Base-by-base conservation (phyloP, 2,113 vertebrate genomes). In the Nyctereutes procyonoides region DNA sequence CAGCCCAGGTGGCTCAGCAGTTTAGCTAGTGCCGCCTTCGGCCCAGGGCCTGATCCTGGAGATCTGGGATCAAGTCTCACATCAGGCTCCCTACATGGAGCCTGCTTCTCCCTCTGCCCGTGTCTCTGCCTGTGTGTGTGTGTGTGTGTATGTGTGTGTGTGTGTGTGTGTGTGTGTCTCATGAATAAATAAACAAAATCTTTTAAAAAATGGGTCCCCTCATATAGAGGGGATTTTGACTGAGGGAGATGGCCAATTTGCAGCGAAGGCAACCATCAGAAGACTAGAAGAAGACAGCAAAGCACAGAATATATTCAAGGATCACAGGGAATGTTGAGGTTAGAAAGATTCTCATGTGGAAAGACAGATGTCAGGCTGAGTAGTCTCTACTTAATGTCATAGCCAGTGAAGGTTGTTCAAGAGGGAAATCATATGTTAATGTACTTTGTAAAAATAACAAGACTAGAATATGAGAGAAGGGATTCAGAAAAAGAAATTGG, bases 281-380 rank as follows among this genome's bases (percentile, higher is more conserved):
- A 82, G 24, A 24, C 20, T 24, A 73, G 35, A 43, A 43, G 43
- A 43, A 69, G 65, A 35, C 4, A 55, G 22, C 26, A 55, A 69
- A 88, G 13, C 17, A 69, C 8, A 62, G 65, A 81, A 26, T 30
- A 15, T 73, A 55, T 10, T 87, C 3, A 15, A 60, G 30, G 26
- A 81, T 17, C 10, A n/a, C 1, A 8, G 14, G 2, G 0, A 43
- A 55, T 10, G 15, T n/a, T 43, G 69, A 55, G 5, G 4, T 1
- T 63, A n/a, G 35, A 30, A 26, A 60, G 17, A 62, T 13, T 35
- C 24, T 73, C 22, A 56, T 2, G 8, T 26, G 60, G 26, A 63
- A 67, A 19, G 12, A 30, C 5, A 62, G 1, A 32, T 1, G 1
- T 60, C 65, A 67, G 51, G 19, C 24, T 69, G 56, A 65, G 12